Conservation (phyloP, 2,797 vertebrate species). For the Kryptopterus vitreolus region DNA sequence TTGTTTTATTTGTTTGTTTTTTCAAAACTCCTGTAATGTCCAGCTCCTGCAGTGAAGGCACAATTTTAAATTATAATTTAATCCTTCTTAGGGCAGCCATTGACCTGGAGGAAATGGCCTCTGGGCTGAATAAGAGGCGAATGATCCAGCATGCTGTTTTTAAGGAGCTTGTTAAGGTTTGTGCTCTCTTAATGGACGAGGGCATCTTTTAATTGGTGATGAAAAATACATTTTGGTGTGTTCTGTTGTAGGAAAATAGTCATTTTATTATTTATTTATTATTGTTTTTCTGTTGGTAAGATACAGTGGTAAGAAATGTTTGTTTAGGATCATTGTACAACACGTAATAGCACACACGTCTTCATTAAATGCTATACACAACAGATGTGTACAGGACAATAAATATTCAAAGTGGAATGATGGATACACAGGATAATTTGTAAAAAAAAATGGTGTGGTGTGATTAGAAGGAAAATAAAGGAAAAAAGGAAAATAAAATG, state of each 20-base stretch:
- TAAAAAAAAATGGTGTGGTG: background rate
- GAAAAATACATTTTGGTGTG: background rate
- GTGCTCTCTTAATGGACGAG: background rate
- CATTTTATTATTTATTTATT: background rate
- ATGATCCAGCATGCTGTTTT: constrained; percentile 99
- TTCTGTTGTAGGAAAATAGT: background rate
- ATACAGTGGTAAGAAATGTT: too few species aligned
- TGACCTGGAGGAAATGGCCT: constrained; percentile 98
- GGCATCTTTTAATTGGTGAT: background rate
- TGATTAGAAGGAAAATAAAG: background rate
- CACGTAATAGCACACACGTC: too few species aligned
- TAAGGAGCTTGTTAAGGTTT: constrained; percentile 98
- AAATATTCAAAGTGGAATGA: too few species aligned
- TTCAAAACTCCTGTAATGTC: background rate
- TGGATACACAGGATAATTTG: too few species aligned
- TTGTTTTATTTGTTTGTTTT: background rate
- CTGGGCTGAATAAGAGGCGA: constrained; percentile 96
- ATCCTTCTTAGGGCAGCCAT: constrained; percentile 83
- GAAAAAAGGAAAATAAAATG: too few species aligned
- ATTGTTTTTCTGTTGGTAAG: too few species aligned
- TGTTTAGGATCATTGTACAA: too few species aligned
- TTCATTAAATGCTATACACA: too few species aligned
- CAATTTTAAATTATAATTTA: constrained; percentile 4
- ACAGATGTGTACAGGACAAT: too few species aligned
- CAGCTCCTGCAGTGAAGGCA: background rate